Conservation (phyloP, 2,113 vertebrate species). For the Siniperca knerii region DNA sequence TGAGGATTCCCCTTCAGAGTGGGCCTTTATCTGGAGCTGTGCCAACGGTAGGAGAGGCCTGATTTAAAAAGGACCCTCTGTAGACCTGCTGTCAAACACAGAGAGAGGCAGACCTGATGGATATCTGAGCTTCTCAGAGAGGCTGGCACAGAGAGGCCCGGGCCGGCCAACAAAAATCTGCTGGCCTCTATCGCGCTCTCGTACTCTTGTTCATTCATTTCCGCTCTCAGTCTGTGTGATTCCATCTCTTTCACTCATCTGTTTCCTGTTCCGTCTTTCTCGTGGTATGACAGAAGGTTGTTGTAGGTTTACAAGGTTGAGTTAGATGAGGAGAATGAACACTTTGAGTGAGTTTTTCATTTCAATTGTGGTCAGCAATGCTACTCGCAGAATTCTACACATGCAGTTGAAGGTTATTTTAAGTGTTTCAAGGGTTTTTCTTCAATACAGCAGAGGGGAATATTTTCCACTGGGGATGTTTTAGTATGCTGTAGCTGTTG, state of each 20-base stretch:
- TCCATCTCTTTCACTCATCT: constrained; percentile 52
- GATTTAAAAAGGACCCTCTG: constrained; percentile 66
- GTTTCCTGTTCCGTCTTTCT: constrained; percentile 49
- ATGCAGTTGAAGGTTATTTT: constrained; percentile 44
- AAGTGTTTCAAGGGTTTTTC: constrained; percentile 22
- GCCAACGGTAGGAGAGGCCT: constrained; percentile 59
- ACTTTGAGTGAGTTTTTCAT: constrained; percentile 16
- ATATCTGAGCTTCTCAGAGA: constrained; percentile 68
- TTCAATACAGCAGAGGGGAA: constrained; percentile 25
- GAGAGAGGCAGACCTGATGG: constrained; percentile 70
- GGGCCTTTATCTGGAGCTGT: constrained; percentile 63
- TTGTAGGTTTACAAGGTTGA: constrained; percentile 16
- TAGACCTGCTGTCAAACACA: constrained; percentile 68
- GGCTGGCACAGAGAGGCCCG: constrained; percentile 44
- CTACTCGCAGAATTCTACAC: constrained; percentile 2
- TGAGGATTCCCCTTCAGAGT: constrained; percentile 68
- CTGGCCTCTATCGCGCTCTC: constrained; percentile 35
- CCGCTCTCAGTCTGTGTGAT: constrained; percentile 21
- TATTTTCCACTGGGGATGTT: constrained; percentile 18
- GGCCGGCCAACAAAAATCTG: constrained; percentile 51
- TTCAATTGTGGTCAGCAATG: background rate
- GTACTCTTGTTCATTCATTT: constrained; percentile 58
- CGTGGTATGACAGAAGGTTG: background rate
- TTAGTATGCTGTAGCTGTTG: constrained; percentile 38
- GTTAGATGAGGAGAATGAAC: background rate